Percentiles rank a stretch among this genome's conserved stretches.
Evolutionary conservation across 2,113 vertebrate genomes (phyloP).

Genomic region (Carassius carassius): DNA sequence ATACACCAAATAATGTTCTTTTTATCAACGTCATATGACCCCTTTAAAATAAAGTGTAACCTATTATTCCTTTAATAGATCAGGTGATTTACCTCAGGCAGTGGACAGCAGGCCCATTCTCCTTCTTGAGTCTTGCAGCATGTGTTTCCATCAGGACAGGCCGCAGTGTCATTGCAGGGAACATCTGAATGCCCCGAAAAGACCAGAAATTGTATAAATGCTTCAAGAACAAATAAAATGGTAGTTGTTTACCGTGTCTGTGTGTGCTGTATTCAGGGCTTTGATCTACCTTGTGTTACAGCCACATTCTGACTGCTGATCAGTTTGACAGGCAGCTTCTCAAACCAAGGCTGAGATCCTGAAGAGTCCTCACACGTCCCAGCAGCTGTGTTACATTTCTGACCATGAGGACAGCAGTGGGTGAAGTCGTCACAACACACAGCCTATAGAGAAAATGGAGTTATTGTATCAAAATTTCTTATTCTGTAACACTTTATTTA

Average conservation of each 20-base stretch:
- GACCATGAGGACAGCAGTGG: constrained; percentile 78
- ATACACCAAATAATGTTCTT: too few relatives aligned
- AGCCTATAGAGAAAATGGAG: constrained; percentile 64
- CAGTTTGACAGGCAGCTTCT: constrained; percentile 63
- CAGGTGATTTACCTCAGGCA: constrained; percentile 51
- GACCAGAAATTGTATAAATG: constrained; percentile 13
- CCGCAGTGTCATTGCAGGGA: constrained; percentile 10
- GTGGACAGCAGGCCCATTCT: constrained; percentile 65
- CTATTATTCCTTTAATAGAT: neutral
- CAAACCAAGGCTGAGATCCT: constrained; percentile 52
- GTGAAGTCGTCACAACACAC: constrained; percentile 75
- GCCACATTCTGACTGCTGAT: constrained; percentile 17
- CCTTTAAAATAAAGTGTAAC: too few relatives aligned
- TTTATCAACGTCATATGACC: too few relatives aligned
- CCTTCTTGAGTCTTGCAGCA: constrained; percentile 56
- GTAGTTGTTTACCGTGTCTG: neutral
- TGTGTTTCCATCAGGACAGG: constrained; percentile 58
- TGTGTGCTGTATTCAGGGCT: neutral
- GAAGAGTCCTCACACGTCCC: constrained; percentile 56
- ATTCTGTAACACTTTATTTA: too few relatives aligned
- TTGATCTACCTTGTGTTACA: neutral
- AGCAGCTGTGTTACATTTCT: constrained; percentile 67
- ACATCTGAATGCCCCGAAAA: constrained; percentile 17
- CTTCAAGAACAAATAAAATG: neutral
- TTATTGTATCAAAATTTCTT: neutral